These are phyloP conservation scores for Pterobdella sp. DNA, from an alignment of 2,888 invertebrate species.

Conservation along the genomic window DNA sequence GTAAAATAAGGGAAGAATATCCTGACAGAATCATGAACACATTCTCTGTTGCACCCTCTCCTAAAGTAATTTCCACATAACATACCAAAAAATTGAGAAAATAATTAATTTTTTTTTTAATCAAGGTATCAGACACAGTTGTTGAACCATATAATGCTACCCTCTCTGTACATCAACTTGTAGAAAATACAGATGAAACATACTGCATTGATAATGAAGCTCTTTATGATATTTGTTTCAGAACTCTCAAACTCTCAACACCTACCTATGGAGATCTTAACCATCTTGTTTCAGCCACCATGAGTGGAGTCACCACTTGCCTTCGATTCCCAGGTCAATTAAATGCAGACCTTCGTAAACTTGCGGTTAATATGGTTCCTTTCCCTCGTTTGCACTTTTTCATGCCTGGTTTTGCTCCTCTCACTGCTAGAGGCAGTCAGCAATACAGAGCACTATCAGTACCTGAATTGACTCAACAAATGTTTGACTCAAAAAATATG, in stretches of 20 bases:
- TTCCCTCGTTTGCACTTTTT: slow-evolving; percentile 83
- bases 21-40: not conserved
- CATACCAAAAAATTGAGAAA: not conserved
- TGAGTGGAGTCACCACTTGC: slow-evolving; percentile 66
- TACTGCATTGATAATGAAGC: not conserved
- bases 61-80: not conserved
- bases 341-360: slow-evolving; percentile 38
- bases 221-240: slow-evolving; percentile 51
- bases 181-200: not conserved
- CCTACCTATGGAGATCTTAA: slow-evolving; percentile 65
- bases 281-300: slow-evolving; percentile 60
- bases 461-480: slow-evolving; percentile 75
- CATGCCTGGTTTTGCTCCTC: slow-evolving; percentile 71
- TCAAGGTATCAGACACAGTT: not conserved
- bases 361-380: slow-evolving; percentile 66
- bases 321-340: slow-evolving; percentile 68
- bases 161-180: not conserved
- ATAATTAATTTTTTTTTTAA: not conserved
- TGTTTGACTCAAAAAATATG: slow-evolving; percentile 93
- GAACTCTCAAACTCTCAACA: slow-evolving; percentile 46
- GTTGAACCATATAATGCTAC: not conserved
- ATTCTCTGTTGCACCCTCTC: not conserved
- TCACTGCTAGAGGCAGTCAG: slow-evolving; percentile 75
- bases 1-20: slow-evolving; percentile 62
- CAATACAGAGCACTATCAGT: slow-evolving; percentile 57